Percentiles rank a stretch among this genome's conserved stretches.
These are phyloP conservation scores for Oreochromis grahami DNA, from an alignment of 2,797 vertebrate genomes.

Conservation along the genomic window DNA sequence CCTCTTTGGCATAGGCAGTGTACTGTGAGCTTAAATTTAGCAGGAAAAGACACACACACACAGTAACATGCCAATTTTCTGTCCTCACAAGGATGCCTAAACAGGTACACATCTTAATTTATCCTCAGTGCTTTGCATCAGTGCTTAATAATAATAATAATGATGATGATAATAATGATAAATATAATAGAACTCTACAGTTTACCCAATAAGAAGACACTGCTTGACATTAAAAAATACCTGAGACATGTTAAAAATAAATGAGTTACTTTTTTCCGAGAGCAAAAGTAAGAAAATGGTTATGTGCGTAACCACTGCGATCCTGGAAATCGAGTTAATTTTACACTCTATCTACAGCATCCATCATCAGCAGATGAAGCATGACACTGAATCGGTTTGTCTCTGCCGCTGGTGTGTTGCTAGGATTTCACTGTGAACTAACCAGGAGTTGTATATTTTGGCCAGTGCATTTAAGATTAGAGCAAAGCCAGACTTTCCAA, in stretches of 20 bases:
- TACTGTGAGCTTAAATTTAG: not conserved
- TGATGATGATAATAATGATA: not conserved
- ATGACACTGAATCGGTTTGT: not conserved
- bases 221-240: not conserved
- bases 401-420: not conserved
- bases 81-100: not conserved
- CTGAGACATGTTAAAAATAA: not conserved
- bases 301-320: not conserved
- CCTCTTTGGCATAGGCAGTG: not conserved
- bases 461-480: constrained; percentile 54
- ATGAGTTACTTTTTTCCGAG: not conserved
- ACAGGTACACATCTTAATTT: not conserved
- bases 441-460: constrained; percentile 24
- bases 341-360: not conserved
- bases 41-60: not conserved
- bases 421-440: constrained; percentile 6
- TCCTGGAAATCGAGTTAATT: not conserved
- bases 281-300: not conserved
- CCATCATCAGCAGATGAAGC: not conserved
- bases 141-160: not conserved
- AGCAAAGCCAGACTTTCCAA: constrained; percentile 52
- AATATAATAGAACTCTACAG: not conserved
- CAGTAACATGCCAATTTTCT: not conserved
- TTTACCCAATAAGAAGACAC: not conserved
- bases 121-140: not conserved